phyloP scores from a whole-genome alignment of 1,140 invertebrate genomes.

The Muscidifurax raptorellus region DNA sequence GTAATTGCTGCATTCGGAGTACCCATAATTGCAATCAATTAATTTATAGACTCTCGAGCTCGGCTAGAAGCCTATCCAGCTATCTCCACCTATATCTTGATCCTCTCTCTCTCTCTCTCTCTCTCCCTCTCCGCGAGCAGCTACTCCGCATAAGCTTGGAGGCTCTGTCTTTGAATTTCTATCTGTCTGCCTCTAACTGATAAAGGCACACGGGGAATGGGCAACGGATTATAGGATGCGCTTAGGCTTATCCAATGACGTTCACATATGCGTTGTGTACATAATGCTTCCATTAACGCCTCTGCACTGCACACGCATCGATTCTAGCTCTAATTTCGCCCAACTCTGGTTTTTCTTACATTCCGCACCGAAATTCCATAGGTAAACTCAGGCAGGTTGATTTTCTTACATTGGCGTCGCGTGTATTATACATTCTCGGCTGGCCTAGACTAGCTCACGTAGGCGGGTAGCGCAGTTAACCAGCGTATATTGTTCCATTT shows the following conservation, averaged over 20 bases:
- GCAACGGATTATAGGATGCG: not conserved
- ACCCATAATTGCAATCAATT: constrained; percentile 48
- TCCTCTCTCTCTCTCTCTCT: not conserved
- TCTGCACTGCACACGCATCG: no score
- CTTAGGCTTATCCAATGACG: not conserved
- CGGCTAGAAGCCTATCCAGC: not conserved
- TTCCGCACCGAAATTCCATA: no score
- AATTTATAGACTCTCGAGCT: constrained; percentile 37
- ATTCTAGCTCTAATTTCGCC: no score
- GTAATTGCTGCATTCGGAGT: constrained; percentile 44
- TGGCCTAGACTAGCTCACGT: not conserved
- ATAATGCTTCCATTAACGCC: not conserved
- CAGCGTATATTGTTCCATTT: not conserved
- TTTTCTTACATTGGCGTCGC: not conserved
- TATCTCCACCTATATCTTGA: not conserved
- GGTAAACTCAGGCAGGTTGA: not conserved
- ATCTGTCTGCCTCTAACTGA: not conserved
- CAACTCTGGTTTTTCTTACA: no score
- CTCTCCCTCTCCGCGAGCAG: no score
- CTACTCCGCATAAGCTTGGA: not conserved
- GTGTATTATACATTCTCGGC: not conserved
- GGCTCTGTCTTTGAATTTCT: not conserved
- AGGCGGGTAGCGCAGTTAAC: not conserved
- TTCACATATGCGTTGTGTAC: not conserved
- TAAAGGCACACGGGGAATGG: not conserved